Conservation (phyloP, 2,888 invertebrate species). For the Tortricodes alternella region DNA sequence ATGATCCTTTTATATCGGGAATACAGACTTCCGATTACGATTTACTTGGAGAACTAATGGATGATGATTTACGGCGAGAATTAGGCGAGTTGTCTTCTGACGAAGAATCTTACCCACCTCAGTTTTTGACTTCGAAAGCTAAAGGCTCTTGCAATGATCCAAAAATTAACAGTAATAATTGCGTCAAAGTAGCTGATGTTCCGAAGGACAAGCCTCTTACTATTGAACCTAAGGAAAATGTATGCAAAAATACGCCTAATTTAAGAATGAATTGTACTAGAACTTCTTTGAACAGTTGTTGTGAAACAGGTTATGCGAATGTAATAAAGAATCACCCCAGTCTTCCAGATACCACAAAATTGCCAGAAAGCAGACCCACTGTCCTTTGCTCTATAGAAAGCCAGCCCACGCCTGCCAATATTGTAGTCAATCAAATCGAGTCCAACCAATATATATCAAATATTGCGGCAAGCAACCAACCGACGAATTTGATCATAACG, state of each 20-base stretch:
- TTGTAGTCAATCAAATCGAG: neutral
- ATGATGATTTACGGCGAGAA: constrained; percentile 71
- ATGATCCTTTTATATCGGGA: constrained; percentile 62
- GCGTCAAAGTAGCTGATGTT: neutral
- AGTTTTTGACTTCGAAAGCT: constrained; percentile 31
- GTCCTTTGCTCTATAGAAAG: neutral
- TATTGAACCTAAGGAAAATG: neutral
- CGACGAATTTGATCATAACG: constrained; percentile 43
- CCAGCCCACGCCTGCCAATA: neutral
- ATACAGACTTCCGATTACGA: constrained; percentile 69
- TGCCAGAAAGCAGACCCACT: neutral
- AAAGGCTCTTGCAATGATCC: constrained; percentile 32
- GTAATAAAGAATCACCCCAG: constrained; percentile 1
- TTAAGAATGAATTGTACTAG: neutral
- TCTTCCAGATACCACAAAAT: neutral
- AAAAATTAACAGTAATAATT: neutral
- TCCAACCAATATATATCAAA: constrained; percentile 5
- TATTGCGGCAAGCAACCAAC: constrained; percentile 23
- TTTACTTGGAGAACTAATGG: constrained; percentile 73
- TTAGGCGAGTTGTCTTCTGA: constrained; percentile 71
- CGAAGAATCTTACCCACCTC: constrained; percentile 50
- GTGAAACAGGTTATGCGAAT: constrained; percentile 2
- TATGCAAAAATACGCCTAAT: constrained; percentile 2
- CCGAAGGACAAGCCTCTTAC: constrained; percentile 8
- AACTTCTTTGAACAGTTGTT: neutral